Conservation (phyloP, 2,113 vertebrate species). For the Podarcis muralis region DNA sequence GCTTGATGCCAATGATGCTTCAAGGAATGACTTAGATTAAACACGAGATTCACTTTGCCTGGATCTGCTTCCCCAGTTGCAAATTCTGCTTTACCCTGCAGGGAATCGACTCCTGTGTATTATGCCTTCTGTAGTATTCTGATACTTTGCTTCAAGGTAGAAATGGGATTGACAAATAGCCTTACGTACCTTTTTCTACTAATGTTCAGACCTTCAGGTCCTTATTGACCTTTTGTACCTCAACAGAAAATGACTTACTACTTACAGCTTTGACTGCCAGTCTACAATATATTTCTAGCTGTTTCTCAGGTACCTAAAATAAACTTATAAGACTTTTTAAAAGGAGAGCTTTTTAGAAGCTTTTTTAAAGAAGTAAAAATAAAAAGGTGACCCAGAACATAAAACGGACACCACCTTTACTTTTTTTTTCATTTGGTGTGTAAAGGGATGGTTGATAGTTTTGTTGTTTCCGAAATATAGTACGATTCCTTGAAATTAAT, state of each 20-base stretch:
- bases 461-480: fast-evolving
- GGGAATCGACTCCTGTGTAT: not conserved
- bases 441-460: not conserved
- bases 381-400: not conserved
- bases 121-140: not conserved
- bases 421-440: not conserved
- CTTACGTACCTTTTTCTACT: fast-evolving
- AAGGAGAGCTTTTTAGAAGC: not conserved
- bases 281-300: not conserved
- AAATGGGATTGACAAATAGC: not conserved
- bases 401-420: fast-evolving
- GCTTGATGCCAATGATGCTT: not conserved
- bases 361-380: not conserved
- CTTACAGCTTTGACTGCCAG: not conserved
- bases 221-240: not conserved
- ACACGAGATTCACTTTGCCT: not conserved
- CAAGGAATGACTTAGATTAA: not conserved
- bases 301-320: not conserved
- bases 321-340: constrained; percentile 18
- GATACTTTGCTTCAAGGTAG: not conserved
- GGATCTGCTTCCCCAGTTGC: not conserved
- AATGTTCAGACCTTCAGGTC: not conserved
- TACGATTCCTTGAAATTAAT: not conserved
- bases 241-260: not conserved
- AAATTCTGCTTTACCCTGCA: not conserved